Percentiles rank a stretch among this genome's conserved stretches.
Conservation (phyloP, 1,140 invertebrate genomes). For the Halictus rubicundus region DNA sequence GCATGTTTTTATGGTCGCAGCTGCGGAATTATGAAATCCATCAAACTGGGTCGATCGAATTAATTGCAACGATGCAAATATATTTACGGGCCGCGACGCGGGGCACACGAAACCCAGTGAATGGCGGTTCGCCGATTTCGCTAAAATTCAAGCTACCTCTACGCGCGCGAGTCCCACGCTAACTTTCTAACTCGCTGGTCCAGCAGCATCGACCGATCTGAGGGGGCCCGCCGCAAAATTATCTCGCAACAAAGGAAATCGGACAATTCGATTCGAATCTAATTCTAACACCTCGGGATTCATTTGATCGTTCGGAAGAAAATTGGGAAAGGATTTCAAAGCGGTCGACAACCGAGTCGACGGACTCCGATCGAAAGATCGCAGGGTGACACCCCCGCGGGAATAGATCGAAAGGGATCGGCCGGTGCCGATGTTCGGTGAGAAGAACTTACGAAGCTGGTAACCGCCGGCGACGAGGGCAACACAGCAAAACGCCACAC, state of each 20-base stretch:
- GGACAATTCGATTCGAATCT: too few species aligned
- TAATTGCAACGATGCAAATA: neutral
- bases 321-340: too few species aligned
- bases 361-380: too few species aligned
- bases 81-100: neutral
- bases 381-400: too few species aligned
- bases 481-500: slow-evolving; percentile 54
- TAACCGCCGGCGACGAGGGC: slow-evolving; percentile 60
- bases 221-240: neutral
- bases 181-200: slow-evolving; percentile 34
- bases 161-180: neutral
- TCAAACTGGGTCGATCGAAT: neutral
- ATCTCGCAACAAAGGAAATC: neutral
- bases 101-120: neutral
- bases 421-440: too few species aligned
- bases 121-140: slow-evolving; percentile 6
- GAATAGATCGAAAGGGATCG: too few species aligned
- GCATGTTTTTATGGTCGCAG: slow-evolving; percentile 70
- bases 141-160: slow-evolving; percentile 12
- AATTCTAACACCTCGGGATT: too few species aligned
- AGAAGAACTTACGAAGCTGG: slow-evolving; percentile 71
- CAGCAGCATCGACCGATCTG: neutral
- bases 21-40: slow-evolving; percentile 46
- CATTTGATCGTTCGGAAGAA: too few species aligned
- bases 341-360: too few species aligned